These are phyloP conservation scores for Castor canadensis DNA, from an alignment of 2,113 vertebrate genomes.

Conservation along the genomic window DNA sequence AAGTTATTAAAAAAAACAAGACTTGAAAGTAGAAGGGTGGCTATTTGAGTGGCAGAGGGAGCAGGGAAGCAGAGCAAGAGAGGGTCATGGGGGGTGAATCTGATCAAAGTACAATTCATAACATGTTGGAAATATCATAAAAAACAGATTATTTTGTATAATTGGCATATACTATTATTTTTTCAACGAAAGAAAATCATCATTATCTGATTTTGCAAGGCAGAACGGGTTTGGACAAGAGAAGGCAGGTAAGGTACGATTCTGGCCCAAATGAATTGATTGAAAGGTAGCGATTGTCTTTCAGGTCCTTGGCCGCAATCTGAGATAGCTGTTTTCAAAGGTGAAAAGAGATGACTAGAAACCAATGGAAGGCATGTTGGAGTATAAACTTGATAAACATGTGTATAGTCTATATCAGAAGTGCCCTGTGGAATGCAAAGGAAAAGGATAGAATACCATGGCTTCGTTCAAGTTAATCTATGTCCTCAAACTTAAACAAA, in stretches of 20 bases:
- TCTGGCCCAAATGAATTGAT: not conserved
- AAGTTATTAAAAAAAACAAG: too few species aligned
- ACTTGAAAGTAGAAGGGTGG: too few species aligned
- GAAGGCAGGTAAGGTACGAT: not conserved
- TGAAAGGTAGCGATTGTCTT: not conserved
- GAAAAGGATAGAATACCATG: not conserved
- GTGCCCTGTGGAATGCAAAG: not conserved
- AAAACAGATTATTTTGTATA: too few species aligned
- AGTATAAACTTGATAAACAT: not conserved
- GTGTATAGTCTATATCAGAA: not conserved
- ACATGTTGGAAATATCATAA: too few species aligned
- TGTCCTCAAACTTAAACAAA: constrained; percentile 3
- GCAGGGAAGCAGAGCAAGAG: too few species aligned
- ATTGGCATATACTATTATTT: too few species aligned
- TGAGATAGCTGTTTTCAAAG: constrained; percentile 8
- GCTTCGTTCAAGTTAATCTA: not conserved
- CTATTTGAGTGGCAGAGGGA: too few species aligned
- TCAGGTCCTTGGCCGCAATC: not conserved
- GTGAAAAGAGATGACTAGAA: not conserved
- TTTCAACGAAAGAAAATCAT: not conserved
- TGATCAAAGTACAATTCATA: too few species aligned
- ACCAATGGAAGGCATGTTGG: not conserved
- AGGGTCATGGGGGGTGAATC: too few species aligned
- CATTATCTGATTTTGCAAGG: not conserved
- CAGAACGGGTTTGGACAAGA: not conserved